Percentiles rank a stretch among this genome's conserved stretches.
These are phyloP conservation scores for Dastarcus helophoroides DNA, from an alignment of 2,888 invertebrate species.

Conservation along the genomic window DNA sequence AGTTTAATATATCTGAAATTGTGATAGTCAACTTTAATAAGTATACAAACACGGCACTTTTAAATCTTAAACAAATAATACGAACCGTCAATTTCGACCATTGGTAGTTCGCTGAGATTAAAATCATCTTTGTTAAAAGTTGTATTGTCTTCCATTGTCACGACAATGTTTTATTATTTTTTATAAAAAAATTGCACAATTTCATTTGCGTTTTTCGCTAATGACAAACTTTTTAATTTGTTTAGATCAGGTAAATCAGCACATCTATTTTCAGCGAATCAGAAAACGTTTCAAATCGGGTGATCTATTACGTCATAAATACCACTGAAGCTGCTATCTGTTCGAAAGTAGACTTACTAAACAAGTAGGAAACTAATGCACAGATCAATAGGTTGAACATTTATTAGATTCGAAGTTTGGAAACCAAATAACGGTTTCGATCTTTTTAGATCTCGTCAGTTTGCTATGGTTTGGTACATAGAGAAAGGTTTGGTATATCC, in stretches of 20 bases:
- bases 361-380: too few relatives aligned
- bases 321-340: too few relatives aligned
- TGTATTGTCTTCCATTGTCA: slow-evolving; percentile 34
- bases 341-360: too few relatives aligned
- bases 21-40: slow-evolving; percentile 2
- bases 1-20: slow-evolving; percentile 53
- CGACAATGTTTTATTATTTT: slow-evolving; percentile 34
- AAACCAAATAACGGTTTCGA: too few relatives aligned
- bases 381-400: too few relatives aligned
- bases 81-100: slow-evolving; percentile 60
- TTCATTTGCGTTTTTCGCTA: not conserved
- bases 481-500: too few relatives aligned
- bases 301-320: too few relatives aligned
- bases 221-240: not conserved
- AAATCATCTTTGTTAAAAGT: slow-evolving; percentile 43
- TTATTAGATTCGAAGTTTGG: too few relatives aligned
- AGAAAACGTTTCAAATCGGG: slow-evolving; percentile 23
- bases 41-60: not conserved
- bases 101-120: slow-evolving; percentile 54
- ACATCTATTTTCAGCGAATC: slow-evolving; percentile 42
- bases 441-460: too few relatives aligned
- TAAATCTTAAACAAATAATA: slow-evolving; percentile 13
- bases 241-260: not conserved
- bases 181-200: too few relatives aligned
- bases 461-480: too few relatives aligned